Base-by-base conservation (phyloP, 2,113 vertebrate genomes). In the Entelurus aequoreus region DNA sequence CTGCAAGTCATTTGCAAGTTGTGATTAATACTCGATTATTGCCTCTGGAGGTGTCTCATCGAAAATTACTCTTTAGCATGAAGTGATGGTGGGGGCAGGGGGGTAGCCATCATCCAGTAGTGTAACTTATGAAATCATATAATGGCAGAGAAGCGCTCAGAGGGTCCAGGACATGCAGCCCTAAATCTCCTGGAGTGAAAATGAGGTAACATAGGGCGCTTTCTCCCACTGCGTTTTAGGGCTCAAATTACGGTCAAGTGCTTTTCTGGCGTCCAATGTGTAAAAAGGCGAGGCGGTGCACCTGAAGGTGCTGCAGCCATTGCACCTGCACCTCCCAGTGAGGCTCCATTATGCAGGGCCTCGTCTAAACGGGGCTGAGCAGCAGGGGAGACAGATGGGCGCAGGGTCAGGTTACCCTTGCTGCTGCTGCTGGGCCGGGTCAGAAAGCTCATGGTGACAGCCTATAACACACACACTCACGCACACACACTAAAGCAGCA, bases 351-450 rank as follows among this genome's bases (percentile, higher is more conserved):
- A 84, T 81, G 70, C 63, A 49, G 8, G 46, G 54, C 68, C 69
- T 77, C 54, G 62, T 69, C 60, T 54, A 69, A 71, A 74, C 69
- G 19, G 69, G 60, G 63, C 71, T 51, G 82, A 89, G 79, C 87
- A 90, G 88, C 87, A 90, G 86, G 87, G 79, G 86, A 88, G 89
- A 87, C 90, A 91, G 90, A 91, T 90, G 91, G 90, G 75, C 85
- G 79, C 83, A 78, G 88, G 89, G 85, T 91, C 89, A 88, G 85
- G 89, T 92, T 92, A 90, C 90, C 69, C 83, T 82, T 73, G 75
- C 73, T 88, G 83, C 69, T 75, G 48, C 68, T 49, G 38, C 69
- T 55, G 79, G 82, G 72, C 79, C 56, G 75, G 81, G 86, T 87
- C 82, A 84, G 67, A 69, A 51, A 87, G 78, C 68, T 69, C 86